These are phyloP conservation scores for Clupea harengus DNA, from an alignment of 2,113 vertebrate genomes.

Conservation along the genomic window DNA sequence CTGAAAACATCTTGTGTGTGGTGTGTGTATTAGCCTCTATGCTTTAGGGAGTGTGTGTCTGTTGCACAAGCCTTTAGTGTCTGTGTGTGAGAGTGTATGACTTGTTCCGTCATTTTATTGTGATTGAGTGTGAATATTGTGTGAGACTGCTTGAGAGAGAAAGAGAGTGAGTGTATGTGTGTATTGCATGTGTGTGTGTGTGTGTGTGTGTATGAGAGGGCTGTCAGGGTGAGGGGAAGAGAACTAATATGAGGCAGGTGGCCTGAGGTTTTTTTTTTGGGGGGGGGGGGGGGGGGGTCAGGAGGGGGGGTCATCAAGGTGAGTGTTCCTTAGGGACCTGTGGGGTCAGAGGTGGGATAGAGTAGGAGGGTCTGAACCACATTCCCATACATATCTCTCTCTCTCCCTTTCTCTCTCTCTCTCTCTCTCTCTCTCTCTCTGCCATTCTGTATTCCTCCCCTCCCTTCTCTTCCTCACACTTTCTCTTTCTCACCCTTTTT, in stretches of 20 bases:
- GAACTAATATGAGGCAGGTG: constrained; percentile 54
- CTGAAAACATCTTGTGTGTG: neutral
- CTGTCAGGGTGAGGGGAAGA: neutral
- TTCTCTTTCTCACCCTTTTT: too few species aligned
- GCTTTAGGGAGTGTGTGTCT: neutral
- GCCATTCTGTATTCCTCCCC: neutral
- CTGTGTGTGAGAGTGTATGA: too few species aligned
- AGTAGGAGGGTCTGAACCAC: neutral
- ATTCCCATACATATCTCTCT: constrained; percentile 25
- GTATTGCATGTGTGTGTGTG: neutral
- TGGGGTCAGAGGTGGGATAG: constrained; percentile 53
- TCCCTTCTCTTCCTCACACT: neutral
- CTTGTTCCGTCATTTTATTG: neutral
- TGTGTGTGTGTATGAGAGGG: neutral
- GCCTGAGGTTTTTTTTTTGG: constrained; percentile 12
- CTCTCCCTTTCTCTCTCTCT: neutral
- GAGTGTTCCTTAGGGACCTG: constrained; percentile 44
- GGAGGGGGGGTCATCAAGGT: constrained; percentile 37
- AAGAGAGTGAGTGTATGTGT: neutral
- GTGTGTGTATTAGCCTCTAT: neutral
- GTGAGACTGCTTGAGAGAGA: neutral
- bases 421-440: too few species aligned
- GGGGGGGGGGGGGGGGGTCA: neutral
- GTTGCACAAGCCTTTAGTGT: neutral
- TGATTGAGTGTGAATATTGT: neutral